Conservation (phyloP, 2,797 vertebrate species). For the Parauchenoglanis ngamensis region DNA sequence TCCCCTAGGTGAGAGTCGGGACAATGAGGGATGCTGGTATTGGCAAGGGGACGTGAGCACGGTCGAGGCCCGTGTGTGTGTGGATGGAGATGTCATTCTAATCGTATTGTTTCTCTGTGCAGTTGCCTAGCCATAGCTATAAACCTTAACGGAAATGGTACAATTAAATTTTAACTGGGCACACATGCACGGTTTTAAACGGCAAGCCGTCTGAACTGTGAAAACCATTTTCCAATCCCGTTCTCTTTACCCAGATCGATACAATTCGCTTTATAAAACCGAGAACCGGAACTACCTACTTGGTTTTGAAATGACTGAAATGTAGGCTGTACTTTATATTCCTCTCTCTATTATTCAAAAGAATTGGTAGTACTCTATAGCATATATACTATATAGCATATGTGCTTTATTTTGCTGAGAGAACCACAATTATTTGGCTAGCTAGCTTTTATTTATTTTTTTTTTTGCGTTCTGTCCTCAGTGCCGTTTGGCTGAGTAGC, state of each 20-base stretch:
- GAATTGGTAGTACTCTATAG: too few relatives aligned
- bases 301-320: neutral
- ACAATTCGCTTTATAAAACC: neutral
- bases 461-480: too few relatives aligned
- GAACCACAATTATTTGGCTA: too few relatives aligned
- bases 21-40: slow-evolving; percentile 43
- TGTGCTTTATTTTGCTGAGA: too few relatives aligned
- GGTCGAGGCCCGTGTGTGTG: neutral
- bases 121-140: neutral
- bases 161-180: neutral
- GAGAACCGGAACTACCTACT: neutral
- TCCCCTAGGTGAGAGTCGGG: slow-evolving; percentile 41
- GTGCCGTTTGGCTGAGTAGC: too few relatives aligned
- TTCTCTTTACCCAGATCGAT: slow-evolving; percentile 2
- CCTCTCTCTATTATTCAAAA: neutral
- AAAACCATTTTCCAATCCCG: neutral
- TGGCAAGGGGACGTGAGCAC: slow-evolving; percentile 43
- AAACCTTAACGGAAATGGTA: neutral
- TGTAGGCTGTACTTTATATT: neutral
- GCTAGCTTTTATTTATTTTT: too few relatives aligned
- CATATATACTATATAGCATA: too few relatives aligned
- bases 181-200: neutral
- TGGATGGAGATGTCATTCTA: too few relatives aligned
- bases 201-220: neutral
- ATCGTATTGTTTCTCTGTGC: neutral